Evolutionary conservation across 2,888 invertebrate species (phyloP).

Genomic region (Aricia artaxerxes): DNA sequence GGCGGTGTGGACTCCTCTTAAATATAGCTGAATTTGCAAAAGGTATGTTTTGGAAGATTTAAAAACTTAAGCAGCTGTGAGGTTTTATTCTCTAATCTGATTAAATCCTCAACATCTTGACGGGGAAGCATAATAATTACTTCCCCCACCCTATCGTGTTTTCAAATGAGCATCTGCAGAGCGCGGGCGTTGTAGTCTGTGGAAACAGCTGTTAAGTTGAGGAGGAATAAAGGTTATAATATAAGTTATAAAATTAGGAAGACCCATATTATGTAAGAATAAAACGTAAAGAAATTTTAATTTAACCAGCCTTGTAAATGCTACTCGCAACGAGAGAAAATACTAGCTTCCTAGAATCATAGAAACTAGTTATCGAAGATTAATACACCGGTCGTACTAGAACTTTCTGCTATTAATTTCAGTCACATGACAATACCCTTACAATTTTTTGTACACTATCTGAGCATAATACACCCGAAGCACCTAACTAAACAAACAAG

Average conservation of each 20-base stretch:
- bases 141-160: background rate
- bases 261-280: background rate
- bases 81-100: background rate
- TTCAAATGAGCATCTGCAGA: background rate
- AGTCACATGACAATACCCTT: background rate
- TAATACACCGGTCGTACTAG: background rate
- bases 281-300: background rate
- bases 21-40: background rate
- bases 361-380: conserved; percentile 11
- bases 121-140: background rate
- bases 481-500: conserved; percentile 19
- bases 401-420: background rate
- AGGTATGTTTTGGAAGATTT: background rate
- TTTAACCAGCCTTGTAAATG: background rate
- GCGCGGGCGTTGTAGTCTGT: background rate
- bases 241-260: background rate
- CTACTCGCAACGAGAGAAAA: background rate
- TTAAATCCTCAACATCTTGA: background rate
- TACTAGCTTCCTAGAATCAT: conserved; percentile 6
- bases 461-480: background rate
- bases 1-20: background rate
- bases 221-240: background rate
- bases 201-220: background rate
- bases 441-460: background rate
- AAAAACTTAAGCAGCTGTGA: background rate